Evolutionary conservation across 2,888 invertebrate genomes (phyloP), one percentile per base, ranked within the genome.

Genomic region (Mamestra brassicae): DNA sequence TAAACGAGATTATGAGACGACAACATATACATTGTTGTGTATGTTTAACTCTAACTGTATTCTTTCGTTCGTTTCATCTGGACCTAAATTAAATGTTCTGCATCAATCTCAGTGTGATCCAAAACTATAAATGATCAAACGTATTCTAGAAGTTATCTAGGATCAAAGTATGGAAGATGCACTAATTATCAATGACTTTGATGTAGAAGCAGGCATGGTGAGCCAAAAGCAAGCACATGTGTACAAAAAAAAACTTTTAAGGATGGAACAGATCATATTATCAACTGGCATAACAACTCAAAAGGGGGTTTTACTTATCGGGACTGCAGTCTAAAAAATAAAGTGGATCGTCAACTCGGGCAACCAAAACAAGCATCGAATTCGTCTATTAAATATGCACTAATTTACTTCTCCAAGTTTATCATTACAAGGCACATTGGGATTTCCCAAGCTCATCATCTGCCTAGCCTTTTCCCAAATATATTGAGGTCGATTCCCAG

Each of bases 1-100:
- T 87, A 88, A 88, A 89, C 87, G 79, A 91, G 91, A 93, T 92
- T 90, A 90, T 83, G 79, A 87, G 85, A 85, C 85, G 79, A 80
- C 76, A 65, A 54, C 45, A 47, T 60, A 62, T 50, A 63, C 52
- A 58, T 66, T 17, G 38, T 57, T 63, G 13, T 55, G n/a, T 52
- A 52, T 38, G 36, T n/a, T n/a, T n/a, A n/a, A n/a, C 26, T 26
- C 7, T 57, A 15, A 78, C 55, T 73, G 34, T 73, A 54, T 63
- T 54, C n/a, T 65, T 57, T 54, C 10, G 38, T 57, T 63, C 5
- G 17, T 47, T 60, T 61, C 3, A 47, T 54, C 8, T 60, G 52
- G 17, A 69, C 47, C 7, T 17, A 69, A 57, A 38, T 67, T 4
- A 58, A 17, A 70, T 47, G 13, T 0, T 26, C 11, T 0, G 47